phyloP scores from a whole-genome alignment of 1,140 invertebrate species.

The Rhizoglyphus robini region DNA sequence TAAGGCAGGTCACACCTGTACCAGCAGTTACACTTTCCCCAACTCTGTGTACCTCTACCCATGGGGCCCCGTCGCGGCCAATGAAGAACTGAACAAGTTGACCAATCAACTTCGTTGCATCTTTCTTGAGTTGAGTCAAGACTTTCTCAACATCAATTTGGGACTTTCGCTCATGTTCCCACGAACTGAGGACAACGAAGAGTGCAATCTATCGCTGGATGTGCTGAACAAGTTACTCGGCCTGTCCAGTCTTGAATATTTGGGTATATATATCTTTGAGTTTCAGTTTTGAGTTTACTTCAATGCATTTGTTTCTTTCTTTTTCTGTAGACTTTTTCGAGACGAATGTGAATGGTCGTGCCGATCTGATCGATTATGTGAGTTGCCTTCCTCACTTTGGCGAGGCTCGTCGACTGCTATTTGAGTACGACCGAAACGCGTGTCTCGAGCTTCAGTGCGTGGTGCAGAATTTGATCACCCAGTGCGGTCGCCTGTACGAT shows the following conservation, averaged over 20 bases:
- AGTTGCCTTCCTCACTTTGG: not conserved
- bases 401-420: not conserved
- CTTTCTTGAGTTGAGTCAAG: not conserved
- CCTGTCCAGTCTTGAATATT: not conserved
- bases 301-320: not conserved
- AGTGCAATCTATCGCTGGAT: not conserved
- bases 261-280: not conserved
- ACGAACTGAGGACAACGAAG: slow-evolving; percentile 10
- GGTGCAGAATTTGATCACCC: slow-evolving; percentile 1
- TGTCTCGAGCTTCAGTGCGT: not conserved
- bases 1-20: not conserved
- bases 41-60: not conserved
- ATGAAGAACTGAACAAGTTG: not conserved
- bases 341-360: not conserved
- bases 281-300: not conserved
- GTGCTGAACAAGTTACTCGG: not conserved
- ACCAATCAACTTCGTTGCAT: not conserved
- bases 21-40: not conserved
- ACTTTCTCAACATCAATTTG: slow-evolving; percentile 1
- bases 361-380: not conserved
- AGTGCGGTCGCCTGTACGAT: slow-evolving; percentile 5
- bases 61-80: not conserved
- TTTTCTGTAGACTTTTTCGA: not conserved
- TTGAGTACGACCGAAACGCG: not conserved
- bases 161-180: not conserved